Conservation (phyloP, 2,797 vertebrate species). For the Chiropotes sagulatus region DNA sequence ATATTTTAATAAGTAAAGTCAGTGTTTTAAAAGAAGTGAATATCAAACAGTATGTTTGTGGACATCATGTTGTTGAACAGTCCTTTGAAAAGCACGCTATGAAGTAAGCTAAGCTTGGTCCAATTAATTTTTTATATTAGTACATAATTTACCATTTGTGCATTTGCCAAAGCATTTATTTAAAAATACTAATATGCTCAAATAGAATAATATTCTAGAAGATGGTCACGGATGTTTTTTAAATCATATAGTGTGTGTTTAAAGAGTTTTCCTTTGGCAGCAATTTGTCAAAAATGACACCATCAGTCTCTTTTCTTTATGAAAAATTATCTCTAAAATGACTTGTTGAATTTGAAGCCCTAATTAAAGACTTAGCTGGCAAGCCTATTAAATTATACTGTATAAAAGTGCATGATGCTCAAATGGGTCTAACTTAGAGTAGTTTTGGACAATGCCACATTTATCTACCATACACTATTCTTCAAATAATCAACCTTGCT, state of each 20-base stretch:
- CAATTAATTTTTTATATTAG: background rate
- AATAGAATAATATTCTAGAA: constrained; percentile 46
- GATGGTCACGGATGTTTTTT: background rate
- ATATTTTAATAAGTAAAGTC: constrained; percentile 18
- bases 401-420: background rate
- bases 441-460: constrained; percentile 12
- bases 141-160: background rate
- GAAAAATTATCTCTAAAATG: constrained; percentile 68
- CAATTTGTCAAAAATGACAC: constrained; percentile 53
- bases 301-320: constrained; percentile 61
- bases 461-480: background rate
- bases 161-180: background rate
- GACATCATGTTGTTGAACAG: background rate
- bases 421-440: background rate
- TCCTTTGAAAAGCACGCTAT: background rate
- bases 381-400: constrained; percentile 45
- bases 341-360: constrained; percentile 62
- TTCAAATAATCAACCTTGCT: constrained; percentile 35
- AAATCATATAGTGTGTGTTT: background rate
- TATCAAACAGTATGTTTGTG: background rate
- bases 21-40: background rate
- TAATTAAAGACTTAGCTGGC: constrained; percentile 48
- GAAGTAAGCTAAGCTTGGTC: background rate
- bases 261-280: constrained; percentile 54
- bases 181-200: background rate